Percentiles rank a stretch among this genome's conserved stretches.
These are phyloP conservation scores for Neelides sp. DNA, from an alignment of 1,140 invertebrate genomes.

Conservation along the genomic window DNA sequence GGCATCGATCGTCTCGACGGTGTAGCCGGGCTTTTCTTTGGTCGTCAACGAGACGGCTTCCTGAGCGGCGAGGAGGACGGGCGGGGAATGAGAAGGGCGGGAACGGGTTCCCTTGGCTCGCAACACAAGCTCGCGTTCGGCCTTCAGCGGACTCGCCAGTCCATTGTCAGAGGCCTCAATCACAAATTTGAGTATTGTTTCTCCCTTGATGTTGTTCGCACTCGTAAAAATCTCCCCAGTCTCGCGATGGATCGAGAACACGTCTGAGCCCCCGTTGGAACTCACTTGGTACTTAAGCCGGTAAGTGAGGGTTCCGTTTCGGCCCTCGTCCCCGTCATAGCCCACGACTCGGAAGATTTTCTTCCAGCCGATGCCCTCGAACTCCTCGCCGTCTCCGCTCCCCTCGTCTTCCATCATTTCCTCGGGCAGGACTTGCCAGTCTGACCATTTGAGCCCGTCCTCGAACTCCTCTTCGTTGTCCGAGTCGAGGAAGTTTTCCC, in stretches of 20 bases:
- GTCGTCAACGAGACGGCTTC: constrained; percentile 25
- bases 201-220: constrained; percentile 18
- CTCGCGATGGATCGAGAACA: constrained; percentile 63
- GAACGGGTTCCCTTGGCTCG: constrained; percentile 14
- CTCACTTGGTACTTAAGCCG: constrained; percentile 50
- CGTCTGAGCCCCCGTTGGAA: constrained; percentile 53
- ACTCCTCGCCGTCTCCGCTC: constrained; percentile 5
- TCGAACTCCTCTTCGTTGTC: constrained; percentile 25
- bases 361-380: constrained; percentile 22
- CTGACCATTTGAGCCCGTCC: constrained; percentile 26
- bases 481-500: constrained; percentile 17
- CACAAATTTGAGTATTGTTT: constrained; percentile 28
- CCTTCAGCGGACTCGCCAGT: background rate
- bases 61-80: constrained; percentile 9
- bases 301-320: constrained; percentile 67
- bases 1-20: constrained; percentile 42
- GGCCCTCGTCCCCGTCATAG: constrained; percentile 65
- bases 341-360: constrained; percentile 57
- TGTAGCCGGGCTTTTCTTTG: constrained; percentile 27
- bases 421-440: constrained; percentile 20
- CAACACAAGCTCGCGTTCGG: constrained; percentile 20
- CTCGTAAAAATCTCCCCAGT: constrained; percentile 56
- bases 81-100: constrained; percentile 12
- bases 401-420: constrained; percentile 2
- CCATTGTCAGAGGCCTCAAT: constrained; percentile 24